phyloP scores from a whole-genome alignment of 2,797 vertebrate genomes.

The Danio kyathit region DNA sequence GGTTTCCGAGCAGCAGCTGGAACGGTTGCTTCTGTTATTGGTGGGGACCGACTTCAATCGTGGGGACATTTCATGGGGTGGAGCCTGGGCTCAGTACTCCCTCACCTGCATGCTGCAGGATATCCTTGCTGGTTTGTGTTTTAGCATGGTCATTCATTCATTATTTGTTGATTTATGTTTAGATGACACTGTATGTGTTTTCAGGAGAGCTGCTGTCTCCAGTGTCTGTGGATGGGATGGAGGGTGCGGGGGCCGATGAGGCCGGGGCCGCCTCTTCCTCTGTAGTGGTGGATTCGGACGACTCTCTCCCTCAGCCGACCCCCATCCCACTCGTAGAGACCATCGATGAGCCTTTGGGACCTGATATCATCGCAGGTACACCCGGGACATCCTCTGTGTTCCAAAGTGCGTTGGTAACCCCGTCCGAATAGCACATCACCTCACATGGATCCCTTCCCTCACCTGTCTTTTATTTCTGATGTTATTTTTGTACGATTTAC shows the following conservation, averaged over 20 bases:
- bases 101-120: conserved; percentile 99
- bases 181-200: neutral
- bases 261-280: conserved; percentile 86
- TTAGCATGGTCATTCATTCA: neutral
- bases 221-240: conserved; percentile 88
- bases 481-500: conserved; percentile 11
- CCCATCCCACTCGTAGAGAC: conserved; percentile 91
- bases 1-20: conserved; percentile 94
- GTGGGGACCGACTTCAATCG: conserved; percentile 98
- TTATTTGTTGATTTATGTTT: neutral
- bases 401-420: conserved; percentile 79
- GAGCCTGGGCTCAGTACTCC: conserved; percentile 98
- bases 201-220: conserved; percentile 93
- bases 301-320: conserved; percentile 85
- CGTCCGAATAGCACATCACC: conserved; percentile 13
- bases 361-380: conserved; percentile 93
- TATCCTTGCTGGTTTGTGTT: conserved; percentile 90
- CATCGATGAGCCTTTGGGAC: conserved; percentile 93
- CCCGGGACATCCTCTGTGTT: conserved; percentile 73
- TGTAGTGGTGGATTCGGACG: conserved; percentile 79
- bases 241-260: conserved; percentile 87
- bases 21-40: conserved; percentile 92
- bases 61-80: conserved; percentile 98
- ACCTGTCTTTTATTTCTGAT: conserved; percentile 43
- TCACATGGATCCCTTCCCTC: conserved; percentile 37